Conservation (phyloP, 2,797 vertebrate genomes). For the Sparidentex hasta region DNA sequence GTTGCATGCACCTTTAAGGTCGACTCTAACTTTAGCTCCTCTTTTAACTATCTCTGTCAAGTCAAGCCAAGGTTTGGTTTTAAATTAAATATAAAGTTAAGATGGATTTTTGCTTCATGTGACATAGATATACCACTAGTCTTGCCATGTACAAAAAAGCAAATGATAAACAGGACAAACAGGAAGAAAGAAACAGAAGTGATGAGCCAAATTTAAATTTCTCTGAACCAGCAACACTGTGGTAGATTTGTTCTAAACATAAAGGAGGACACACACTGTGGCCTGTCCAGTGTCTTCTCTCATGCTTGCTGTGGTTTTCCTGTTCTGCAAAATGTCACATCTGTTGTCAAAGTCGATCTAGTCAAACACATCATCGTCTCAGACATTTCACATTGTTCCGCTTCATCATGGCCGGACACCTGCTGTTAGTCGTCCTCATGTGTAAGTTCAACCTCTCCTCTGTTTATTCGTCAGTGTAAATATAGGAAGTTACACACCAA, state of each 20-base stretch:
- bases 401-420: slow-evolving; percentile 20
- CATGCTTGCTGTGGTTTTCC: not conserved
- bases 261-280: not conserved
- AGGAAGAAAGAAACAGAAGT: too few relatives aligned
- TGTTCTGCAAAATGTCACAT: not conserved
- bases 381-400: not conserved
- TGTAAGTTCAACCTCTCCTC: slow-evolving; percentile 23
- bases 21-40: too few relatives aligned
- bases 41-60: too few relatives aligned
- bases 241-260: not conserved
- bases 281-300: not conserved
- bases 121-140: too few relatives aligned
- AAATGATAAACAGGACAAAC: too few relatives aligned
- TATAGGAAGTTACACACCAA: not conserved
- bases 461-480: not conserved
- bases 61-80: too few relatives aligned
- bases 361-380: not conserved
- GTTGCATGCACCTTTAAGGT: too few relatives aligned
- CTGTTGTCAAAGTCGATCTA: not conserved
- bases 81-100: too few relatives aligned
- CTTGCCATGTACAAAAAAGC: too few relatives aligned
- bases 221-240: too few relatives aligned
- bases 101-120: too few relatives aligned
- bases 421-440: slow-evolving; percentile 25
- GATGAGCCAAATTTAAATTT: too few relatives aligned